Conservation (phyloP, 2,113 vertebrate species). For the Rhynchopsitta pachyrhyncha region DNA sequence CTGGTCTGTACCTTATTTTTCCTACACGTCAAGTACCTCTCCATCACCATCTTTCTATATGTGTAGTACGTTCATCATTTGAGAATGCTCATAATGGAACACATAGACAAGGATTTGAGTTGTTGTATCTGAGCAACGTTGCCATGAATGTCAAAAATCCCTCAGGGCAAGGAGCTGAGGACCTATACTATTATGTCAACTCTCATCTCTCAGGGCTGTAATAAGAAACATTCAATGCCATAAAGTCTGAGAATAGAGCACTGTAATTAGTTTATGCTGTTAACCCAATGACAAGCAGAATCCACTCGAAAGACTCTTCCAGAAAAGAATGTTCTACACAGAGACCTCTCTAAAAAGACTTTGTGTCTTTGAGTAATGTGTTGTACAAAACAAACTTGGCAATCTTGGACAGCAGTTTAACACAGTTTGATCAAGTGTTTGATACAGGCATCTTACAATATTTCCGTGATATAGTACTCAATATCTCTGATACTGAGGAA, state of each 20-base stretch:
- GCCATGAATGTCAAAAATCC: not conserved
- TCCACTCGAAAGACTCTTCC: not conserved
- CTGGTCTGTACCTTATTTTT: not conserved
- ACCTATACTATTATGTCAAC: not conserved
- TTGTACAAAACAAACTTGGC: not conserved
- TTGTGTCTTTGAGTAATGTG: not conserved
- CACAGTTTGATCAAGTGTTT: not conserved
- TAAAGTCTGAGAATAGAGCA: not conserved
- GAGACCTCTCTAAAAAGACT: not conserved
- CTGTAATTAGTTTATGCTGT: not conserved
- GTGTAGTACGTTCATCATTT: not conserved
- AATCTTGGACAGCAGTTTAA: not conserved
- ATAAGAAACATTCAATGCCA: not conserved
- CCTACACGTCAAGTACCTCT: not conserved
- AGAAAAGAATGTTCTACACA: not conserved
- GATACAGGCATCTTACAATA: not conserved
- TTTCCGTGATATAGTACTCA: not conserved
- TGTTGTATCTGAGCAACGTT: not conserved
- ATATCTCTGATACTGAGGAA: not conserved
- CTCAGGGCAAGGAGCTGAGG: not conserved
- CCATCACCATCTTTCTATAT: not conserved
- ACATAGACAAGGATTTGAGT: rapidly evolving
- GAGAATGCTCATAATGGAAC: not conserved
- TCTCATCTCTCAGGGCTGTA: not conserved
- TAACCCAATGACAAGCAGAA: not conserved